Evolutionary conservation across 2,888 invertebrate genomes (phyloP).

Genomic region (Tryphoninae sp.): DNA sequence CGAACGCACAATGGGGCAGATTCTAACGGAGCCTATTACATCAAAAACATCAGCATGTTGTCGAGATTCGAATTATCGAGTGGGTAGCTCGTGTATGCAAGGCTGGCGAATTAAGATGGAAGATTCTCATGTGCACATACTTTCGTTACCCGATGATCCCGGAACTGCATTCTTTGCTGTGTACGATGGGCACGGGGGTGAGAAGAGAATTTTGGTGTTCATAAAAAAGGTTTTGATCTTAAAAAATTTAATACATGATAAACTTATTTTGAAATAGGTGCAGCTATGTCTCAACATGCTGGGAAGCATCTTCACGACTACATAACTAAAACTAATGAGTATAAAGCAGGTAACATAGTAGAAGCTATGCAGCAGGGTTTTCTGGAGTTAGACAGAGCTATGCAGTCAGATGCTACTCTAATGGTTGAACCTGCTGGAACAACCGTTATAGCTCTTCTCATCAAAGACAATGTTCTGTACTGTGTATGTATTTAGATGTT

Average conservation of each 20-base stretch:
- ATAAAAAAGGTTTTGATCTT: not conserved
- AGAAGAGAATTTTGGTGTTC: not conserved
- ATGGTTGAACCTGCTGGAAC: conserved; percentile 97
- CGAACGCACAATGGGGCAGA: conserved; percentile 92
- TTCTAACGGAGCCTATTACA: conserved; percentile 97
- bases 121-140: conserved; percentile 98
- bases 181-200: conserved; percentile 97
- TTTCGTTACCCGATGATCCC: conserved; percentile 96
- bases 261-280: conserved; percentile 82
- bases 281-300: conserved; percentile 96
- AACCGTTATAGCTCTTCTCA: conserved; percentile 93
- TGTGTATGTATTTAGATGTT: conserved; percentile 85
- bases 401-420: conserved; percentile 93
- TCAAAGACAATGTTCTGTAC: conserved; percentile 93
- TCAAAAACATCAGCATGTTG: conserved; percentile 92
- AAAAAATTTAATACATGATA: not conserved
- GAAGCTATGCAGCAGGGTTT: conserved; percentile 94
- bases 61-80: conserved; percentile 87
- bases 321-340: conserved; percentile 91
- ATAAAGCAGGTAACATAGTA: conserved; percentile 91
- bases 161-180: conserved; percentile 97
- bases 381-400: conserved; percentile 95
- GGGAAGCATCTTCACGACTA: conserved; percentile 97
- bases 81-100: conserved; percentile 99
- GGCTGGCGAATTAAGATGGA: conserved; percentile 99